Base-by-base conservation (phyloP, 2,888 invertebrate species). In the Enchytraeus crypticus region DNA sequence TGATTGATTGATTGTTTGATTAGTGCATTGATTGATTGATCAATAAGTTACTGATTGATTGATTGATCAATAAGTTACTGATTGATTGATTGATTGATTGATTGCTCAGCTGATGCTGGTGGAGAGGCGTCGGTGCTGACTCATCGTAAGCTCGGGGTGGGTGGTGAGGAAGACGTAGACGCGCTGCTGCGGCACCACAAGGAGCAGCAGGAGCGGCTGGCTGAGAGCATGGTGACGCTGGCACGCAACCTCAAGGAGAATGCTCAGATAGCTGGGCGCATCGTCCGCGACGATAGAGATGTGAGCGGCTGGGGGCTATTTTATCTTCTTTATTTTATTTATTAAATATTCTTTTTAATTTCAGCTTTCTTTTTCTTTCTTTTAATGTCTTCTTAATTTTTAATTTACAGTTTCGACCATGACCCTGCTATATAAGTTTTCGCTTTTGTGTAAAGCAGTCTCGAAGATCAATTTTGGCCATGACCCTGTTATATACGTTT, bases 141-240 rank as follows among this genome's bases (percentile, higher is more conserved):
- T n/a, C n/a, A n/a, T n/a, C 43, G 18, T n/a, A n/a, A 5, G 11
- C 0, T 30, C 53, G 27, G 29, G 29, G 21, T 21, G 30, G 29
- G 21, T n/a, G 26, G 30, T 23, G 71, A 72, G 26, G 68, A 67
- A 23, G 89, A 91, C 73, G 83, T 90, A 65, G 90, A 91, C 74
- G 86, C 88, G 30, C 80, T 92, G 14, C 82, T 95, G 58, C 87
- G 89, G 73, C 88, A 90, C 77, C 91, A 96, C 75, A 87, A 90
- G 73, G 85, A 88, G 68, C 85, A 89, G 80, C 95, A 96, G 74
- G 91, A 91, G 72, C 89, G 89, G 76, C 87, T 96, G 29, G 91
- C 95, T 0, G 90, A 92, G 71, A 92, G 95, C 72, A 92, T 97
- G 89, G 83, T 96, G n/a, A 81, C 85, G 61, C 83, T 95, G 70